Evolutionary conservation across 1,140 invertebrate genomes (phyloP).

Genomic region (Phymastichus coffea): DNA sequence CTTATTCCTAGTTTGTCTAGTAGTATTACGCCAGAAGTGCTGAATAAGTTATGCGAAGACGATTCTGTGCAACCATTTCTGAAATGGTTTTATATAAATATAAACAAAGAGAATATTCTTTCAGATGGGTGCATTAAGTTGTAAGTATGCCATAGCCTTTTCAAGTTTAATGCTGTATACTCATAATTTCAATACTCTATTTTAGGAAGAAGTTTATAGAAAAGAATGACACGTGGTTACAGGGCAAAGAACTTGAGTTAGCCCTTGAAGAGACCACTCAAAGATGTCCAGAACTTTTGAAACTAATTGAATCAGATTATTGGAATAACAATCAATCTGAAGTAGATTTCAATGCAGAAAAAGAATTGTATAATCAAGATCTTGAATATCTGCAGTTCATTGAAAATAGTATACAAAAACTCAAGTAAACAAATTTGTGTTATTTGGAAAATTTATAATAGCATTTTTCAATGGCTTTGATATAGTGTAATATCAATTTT

Average conservation of each 20-base stretch:
- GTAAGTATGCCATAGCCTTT: constrained; percentile 32
- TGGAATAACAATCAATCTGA: constrained; percentile 24
- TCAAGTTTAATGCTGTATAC: background rate
- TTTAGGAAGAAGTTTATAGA: constrained; percentile 40
- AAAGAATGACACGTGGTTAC: constrained; percentile 37
- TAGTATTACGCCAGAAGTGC: constrained; percentile 33
- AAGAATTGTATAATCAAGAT: constrained; percentile 40
- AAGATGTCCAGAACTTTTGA: constrained; percentile 43
- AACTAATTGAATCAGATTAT: constrained; percentile 33
- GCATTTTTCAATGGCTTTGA: constrained; percentile 1
- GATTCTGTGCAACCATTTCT: constrained; percentile 42
- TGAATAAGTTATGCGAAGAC: constrained; percentile 36
- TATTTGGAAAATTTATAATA: too few relatives aligned
- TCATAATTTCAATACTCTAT: constrained; percentile 9
- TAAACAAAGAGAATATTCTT: constrained; percentile 42
- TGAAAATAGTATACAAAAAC: constrained; percentile 37
- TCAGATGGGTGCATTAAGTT: constrained; percentile 41
- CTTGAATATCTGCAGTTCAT: constrained; percentile 41
- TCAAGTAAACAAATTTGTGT: constrained; percentile 39
- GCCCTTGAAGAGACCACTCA: constrained; percentile 37
- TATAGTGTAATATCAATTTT: background rate
- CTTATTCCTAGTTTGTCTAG: constrained; percentile 36
- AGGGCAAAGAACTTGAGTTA: constrained; percentile 40
- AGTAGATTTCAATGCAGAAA: constrained; percentile 35
- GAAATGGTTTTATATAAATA: constrained; percentile 47